Percentiles rank a stretch among this genome's conserved stretches.
These are phyloP conservation scores for Gymnoscelis rufifasciata DNA, from an alignment of 2,888 invertebrate genomes.

Conservation along the genomic window DNA sequence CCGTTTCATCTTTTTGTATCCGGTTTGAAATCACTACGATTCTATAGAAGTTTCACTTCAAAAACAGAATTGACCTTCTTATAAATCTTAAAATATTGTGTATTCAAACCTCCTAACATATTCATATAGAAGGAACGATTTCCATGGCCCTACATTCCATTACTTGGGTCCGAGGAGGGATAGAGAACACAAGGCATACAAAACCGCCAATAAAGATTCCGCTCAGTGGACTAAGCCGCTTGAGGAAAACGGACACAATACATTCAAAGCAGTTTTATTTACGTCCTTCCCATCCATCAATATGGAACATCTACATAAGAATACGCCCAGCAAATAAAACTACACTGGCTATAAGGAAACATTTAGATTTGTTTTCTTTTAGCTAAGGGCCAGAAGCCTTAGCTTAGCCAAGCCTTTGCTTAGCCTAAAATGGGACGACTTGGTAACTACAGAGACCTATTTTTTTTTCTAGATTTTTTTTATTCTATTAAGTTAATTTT, in stretches of 20 bases:
- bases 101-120: neutral
- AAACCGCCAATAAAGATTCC: slow-evolving; percentile 7
- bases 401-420: too few species aligned
- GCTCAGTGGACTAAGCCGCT: slow-evolving; percentile 5
- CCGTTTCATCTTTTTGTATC: too few species aligned
- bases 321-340: slow-evolving; percentile 2
- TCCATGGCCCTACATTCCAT: neutral
- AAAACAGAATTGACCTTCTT: too few species aligned
- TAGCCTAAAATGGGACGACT: too few species aligned
- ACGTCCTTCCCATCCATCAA: slow-evolving; percentile 11
- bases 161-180: slow-evolving; percentile 2
- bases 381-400: too few species aligned
- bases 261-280: slow-evolving; percentile 9
- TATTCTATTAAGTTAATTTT: too few species aligned
- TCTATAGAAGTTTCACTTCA: too few species aligned
- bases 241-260: slow-evolving; percentile 16
- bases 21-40: too few species aligned
- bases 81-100: too few species aligned
- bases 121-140: neutral
- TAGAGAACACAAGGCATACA: slow-evolving; percentile 3
- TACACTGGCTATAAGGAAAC: neutral
- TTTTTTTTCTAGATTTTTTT: too few species aligned
- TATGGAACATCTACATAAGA: slow-evolving; percentile 9
- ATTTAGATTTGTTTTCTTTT: too few species aligned
- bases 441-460: too few species aligned